Conservation (phyloP, 2,888 invertebrate species). For the Drosophila parthenogenetica region DNA sequence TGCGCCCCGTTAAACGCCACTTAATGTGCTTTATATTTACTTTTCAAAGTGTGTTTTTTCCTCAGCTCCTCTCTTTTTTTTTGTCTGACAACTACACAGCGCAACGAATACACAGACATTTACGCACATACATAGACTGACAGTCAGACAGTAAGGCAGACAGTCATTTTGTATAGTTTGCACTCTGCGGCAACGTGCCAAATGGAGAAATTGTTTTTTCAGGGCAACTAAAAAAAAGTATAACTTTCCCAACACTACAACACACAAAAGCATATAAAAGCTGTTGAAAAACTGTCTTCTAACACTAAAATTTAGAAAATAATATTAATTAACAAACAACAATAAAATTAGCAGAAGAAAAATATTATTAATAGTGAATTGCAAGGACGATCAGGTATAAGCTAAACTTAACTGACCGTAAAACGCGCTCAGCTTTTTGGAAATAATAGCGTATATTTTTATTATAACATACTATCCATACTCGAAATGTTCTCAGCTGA, state of each 20-base stretch:
- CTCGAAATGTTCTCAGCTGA: not conserved
- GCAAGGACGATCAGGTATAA: not conserved
- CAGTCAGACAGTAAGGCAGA: conserved; percentile 6
- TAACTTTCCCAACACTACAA: not conserved
- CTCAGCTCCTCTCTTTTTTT: not conserved
- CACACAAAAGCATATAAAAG: conserved; percentile 22
- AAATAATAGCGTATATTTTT: too few relatives aligned
- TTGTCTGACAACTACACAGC: conserved; percentile 60
- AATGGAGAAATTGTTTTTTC: conserved; percentile 47
- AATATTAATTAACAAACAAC: conserved; percentile 50
- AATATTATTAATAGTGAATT: not conserved
- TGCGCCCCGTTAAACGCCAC: conserved; percentile 73
- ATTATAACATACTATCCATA: conserved; percentile 12
- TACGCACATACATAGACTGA: not conserved
- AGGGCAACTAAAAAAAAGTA: conserved; percentile 21
- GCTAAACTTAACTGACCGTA: conserved; percentile 17
- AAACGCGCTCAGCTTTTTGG: too few relatives aligned
- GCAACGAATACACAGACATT: conserved; percentile 22
- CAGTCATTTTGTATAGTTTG: conserved; percentile 50
- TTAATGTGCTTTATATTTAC: conserved; percentile 76
- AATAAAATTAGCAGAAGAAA: not conserved
- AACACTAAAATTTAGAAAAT: conserved; percentile 15
- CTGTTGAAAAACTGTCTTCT: conserved; percentile 19
- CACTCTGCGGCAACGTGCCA: conserved; percentile 49
- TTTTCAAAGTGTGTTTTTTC: conserved; percentile 42